Evolutionary conservation across 2,113 vertebrate species (phyloP).

Genomic region (Eptesicus fuscus): DNA sequence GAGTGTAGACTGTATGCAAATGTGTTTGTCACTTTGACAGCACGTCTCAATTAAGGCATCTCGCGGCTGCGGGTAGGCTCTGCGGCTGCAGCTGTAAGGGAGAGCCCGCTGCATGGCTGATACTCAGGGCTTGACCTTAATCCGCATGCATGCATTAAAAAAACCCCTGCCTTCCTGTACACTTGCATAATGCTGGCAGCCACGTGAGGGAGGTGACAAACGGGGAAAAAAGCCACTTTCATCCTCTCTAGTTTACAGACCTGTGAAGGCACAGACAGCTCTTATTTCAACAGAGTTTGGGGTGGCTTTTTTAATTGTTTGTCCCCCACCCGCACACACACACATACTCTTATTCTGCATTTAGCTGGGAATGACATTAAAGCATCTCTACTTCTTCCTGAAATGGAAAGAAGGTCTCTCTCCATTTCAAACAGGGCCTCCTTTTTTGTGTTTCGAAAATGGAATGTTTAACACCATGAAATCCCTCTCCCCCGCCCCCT

Average conservation of each 20-base stretch:
- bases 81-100: slow-evolving; percentile 81
- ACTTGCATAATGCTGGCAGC: slow-evolving; percentile 83
- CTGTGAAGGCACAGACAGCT: slow-evolving; percentile 81
- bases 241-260: slow-evolving; percentile 82
- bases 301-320: slow-evolving; percentile 83
- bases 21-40: slow-evolving; percentile 99
- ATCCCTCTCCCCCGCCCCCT: slow-evolving; percentile 77
- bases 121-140: slow-evolving; percentile 85
- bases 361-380: slow-evolving; percentile 82
- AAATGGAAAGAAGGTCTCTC: slow-evolving; percentile 76
- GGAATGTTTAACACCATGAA: slow-evolving; percentile 78
- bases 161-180: slow-evolving; percentile 79
- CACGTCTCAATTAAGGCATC: slow-evolving; percentile 96
- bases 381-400: slow-evolving; percentile 79
- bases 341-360: slow-evolving; percentile 72
- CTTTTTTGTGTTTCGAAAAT: slow-evolving; percentile 74
- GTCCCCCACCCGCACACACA: slow-evolving; percentile 67
- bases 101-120: slow-evolving; percentile 88
- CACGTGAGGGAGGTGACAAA: slow-evolving; percentile 84
- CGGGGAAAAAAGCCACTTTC: slow-evolving; percentile 80
- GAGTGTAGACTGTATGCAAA: slow-evolving; percentile 94
- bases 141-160: slow-evolving; percentile 84
- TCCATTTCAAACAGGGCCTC: slow-evolving; percentile 69
- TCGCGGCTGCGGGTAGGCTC: slow-evolving; percentile 84
- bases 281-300: slow-evolving; percentile 81